Evolutionary conservation across 2,888 invertebrate genomes (phyloP).

Genomic region (Trissolcus japonicus): DNA sequence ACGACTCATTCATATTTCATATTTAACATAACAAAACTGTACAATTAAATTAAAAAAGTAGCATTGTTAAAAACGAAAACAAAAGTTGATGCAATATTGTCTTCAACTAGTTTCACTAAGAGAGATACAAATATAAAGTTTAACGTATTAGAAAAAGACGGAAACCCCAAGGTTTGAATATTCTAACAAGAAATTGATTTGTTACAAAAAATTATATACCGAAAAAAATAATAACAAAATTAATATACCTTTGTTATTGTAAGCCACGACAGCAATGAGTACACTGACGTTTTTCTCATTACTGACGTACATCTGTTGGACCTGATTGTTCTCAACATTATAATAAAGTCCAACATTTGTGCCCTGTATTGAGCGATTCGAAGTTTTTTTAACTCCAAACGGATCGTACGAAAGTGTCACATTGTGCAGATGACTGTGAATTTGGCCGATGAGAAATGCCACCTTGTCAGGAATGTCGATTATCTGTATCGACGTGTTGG

Average conservation of each 20-base stretch:
- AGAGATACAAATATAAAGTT: too few species aligned
- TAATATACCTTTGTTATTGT: constrained; percentile 76
- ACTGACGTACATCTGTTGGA: constrained; percentile 73
- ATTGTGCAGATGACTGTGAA: constrained; percentile 80
- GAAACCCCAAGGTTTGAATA: too few species aligned
- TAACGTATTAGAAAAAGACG: too few species aligned
- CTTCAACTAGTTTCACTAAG: too few species aligned
- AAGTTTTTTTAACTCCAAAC: constrained; percentile 54
- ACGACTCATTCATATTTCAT: too few species aligned
- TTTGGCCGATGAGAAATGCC: constrained; percentile 81
- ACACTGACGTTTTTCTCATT: constrained; percentile 75
- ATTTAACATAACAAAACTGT: too few species aligned
- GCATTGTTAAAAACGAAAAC: too few species aligned
- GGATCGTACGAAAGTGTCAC: constrained; percentile 78
- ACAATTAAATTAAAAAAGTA: too few species aligned
- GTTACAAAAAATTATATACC: not conserved
- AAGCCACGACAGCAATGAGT: constrained; percentile 79
- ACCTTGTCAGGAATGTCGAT: constrained; percentile 75
- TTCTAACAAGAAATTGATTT: too few species aligned
- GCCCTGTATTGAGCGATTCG: constrained; percentile 77
- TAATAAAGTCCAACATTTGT: constrained; percentile 81
- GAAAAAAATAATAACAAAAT: constrained; percentile 17
- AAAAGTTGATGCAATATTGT: too few species aligned
- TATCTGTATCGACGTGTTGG: constrained; percentile 75
- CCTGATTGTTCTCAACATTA: constrained; percentile 62